Base-by-base conservation (phyloP, 2,797 vertebrate species). In the Characodon lateralis region DNA sequence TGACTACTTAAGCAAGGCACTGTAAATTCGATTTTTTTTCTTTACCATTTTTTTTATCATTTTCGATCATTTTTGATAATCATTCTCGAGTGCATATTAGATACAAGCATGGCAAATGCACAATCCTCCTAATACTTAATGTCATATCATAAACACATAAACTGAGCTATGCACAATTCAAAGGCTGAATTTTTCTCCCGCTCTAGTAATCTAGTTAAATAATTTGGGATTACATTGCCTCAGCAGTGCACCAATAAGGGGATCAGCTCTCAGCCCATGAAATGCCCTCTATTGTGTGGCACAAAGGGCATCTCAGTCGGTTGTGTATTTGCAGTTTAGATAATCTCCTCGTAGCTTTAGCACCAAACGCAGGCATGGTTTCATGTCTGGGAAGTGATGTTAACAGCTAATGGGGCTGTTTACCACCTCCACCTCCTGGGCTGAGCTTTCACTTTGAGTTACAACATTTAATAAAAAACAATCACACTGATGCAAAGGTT, bases 151-250 rank as follows among this genome's bases (percentile, higher is more conserved):
- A 74, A 61, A 73, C 66, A 81, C 87, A 83, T 77, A 86, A 80
- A 75, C 75, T 85, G 76, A 74, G 66, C 84, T 76, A 91, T 89
- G 85, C 88, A 92, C 90, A 87, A 92, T 94, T 90, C 88, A 92
- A 85, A 88, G 58, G 80, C 70, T 70, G 79, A 85, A 74, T 80
- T 87, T 85, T 91, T 86, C 89, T 89, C 89, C 90, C 92, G 88
- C 84, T 87, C 91, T 88, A 83, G 88, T 93, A 92, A 93, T 92
- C 90, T 91, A 87, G 88, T 93, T 93, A 94, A 94, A 95, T 92
- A 91, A 93, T 95, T 94, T 89, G 90, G 92, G 90, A 94, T 95
- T 94, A 94, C 91, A 94, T 83, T 88, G 89, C 89, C 78, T 91
- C 89, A 87, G 86, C 79, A 80, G 77, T 80, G 89, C 89, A 91